phyloP scores from a whole-genome alignment of 1,140 invertebrate genomes.

The Drosophila saltans region DNA sequence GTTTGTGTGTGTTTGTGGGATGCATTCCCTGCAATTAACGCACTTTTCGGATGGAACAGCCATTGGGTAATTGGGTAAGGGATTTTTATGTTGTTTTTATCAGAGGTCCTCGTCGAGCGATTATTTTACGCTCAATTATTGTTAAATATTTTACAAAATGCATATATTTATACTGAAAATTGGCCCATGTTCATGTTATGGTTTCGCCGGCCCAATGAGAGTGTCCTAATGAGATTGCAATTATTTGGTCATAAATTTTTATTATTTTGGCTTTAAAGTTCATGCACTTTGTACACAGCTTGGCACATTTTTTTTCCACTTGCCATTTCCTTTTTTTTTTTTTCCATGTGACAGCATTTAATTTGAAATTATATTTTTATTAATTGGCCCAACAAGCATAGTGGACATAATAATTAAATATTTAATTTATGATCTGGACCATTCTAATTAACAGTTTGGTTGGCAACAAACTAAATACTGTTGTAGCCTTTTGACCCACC shows the following conservation, averaged over 20 bases:
- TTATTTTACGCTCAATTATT: slow-evolving; percentile 83
- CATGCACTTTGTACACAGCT: slow-evolving; percentile 48
- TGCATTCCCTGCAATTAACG: slow-evolving; percentile 71
- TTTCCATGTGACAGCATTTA: slow-evolving; percentile 58
- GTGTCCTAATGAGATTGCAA: slow-evolving; percentile 83
- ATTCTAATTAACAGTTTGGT: slow-evolving; percentile 55
- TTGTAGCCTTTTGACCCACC: not conserved
- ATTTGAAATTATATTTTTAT: slow-evolving; percentile 78
- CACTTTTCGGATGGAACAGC: slow-evolving; percentile 27
- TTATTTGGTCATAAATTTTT: slow-evolving; percentile 82
- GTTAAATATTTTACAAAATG: slow-evolving; percentile 82
- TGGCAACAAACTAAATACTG: slow-evolving; percentile 2
- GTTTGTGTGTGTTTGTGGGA: slow-evolving; percentile 31
- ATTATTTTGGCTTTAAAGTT: slow-evolving; percentile 81
- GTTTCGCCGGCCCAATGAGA: slow-evolving; percentile 36
- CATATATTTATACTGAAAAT: slow-evolving; percentile 68
- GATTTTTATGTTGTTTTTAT: slow-evolving; percentile 50
- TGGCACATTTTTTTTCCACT: slow-evolving; percentile 61
- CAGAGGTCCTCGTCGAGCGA: slow-evolving; percentile 51
- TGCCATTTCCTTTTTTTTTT: not conserved
- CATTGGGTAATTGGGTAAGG: slow-evolving; percentile 10
- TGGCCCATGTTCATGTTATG: slow-evolving; percentile 62
- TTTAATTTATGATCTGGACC: slow-evolving; percentile 55
- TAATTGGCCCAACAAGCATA: slow-evolving; percentile 64
- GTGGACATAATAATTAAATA: slow-evolving; percentile 74